Evolutionary conservation across 2,113 vertebrate genomes (phyloP).

Genomic region (Phasianus colchicus): DNA sequence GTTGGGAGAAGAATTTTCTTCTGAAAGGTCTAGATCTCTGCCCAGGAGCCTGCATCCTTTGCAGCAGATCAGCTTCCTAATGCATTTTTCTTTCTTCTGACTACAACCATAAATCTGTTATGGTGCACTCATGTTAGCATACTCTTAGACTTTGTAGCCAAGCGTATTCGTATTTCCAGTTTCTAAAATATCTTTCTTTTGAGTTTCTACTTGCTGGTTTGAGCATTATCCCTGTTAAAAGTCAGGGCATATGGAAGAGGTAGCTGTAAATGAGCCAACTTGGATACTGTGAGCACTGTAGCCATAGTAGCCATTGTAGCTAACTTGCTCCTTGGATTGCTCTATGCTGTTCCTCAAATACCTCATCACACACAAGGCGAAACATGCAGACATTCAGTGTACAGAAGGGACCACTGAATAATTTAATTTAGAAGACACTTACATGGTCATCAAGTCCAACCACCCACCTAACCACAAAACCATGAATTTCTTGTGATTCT

Average conservation of each 20-base stretch:
- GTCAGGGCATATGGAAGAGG: background rate
- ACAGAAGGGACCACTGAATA: background rate
- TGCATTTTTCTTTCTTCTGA: background rate
- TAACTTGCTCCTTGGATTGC: background rate
- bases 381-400: background rate
- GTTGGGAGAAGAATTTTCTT: background rate
- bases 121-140: background rate
- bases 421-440: background rate
- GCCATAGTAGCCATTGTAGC: background rate
- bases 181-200: background rate
- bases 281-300: background rate
- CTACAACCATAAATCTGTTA: background rate
- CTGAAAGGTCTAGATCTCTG: background rate
- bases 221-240: background rate
- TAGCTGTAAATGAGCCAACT: background rate
- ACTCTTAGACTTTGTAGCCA: background rate
- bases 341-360: background rate
- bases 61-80: background rate
- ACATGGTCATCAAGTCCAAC: background rate
- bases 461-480: background rate
- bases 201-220: background rate
- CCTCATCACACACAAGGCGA: background rate
- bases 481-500: background rate
- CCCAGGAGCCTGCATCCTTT: background rate
- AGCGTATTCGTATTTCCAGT: background rate